Evolutionary conservation across 2,797 vertebrate species (phyloP).

Genomic region (Phataginus tricuspis): DNA sequence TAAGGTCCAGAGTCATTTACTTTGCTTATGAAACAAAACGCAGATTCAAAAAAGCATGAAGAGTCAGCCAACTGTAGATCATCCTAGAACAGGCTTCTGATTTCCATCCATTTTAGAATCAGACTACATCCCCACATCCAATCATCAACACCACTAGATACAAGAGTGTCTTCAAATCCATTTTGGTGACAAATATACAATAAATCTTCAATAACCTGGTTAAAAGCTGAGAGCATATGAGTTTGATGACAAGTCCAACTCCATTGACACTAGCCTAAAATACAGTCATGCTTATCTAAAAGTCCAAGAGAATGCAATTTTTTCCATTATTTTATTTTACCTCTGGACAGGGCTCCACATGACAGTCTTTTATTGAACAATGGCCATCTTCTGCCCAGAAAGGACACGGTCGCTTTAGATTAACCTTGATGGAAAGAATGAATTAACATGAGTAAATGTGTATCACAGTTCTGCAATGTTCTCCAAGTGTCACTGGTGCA

Average conservation of each 20-base stretch:
- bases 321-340: slow-evolving; percentile 83
- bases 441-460: not conserved
- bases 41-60: not conserved
- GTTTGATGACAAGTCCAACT: not conserved
- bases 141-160: not conserved
- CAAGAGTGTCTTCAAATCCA: not conserved
- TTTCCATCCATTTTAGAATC: not conserved
- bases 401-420: slow-evolving; percentile 95
- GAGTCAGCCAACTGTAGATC: not conserved
- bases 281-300: not conserved
- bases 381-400: slow-evolving; percentile 97
- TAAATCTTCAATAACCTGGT: not conserved
- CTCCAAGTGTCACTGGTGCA: not conserved
- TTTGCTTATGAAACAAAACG: not conserved
- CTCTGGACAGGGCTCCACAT: slow-evolving; percentile 97
- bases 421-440: slow-evolving; percentile 88
- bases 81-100: not conserved
- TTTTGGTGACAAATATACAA: not conserved
- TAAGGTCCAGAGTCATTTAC: not conserved
- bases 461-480: not conserved
- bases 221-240: not conserved
- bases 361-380: slow-evolving; percentile 97
- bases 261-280: slow-evolving; percentile 12
- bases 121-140: not conserved
- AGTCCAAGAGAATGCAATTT: not conserved